Evolutionary conservation across 2,888 invertebrate genomes (phyloP), one percentile per base, ranked within the genome.

Genomic region (Andrena trimmerana): DNA sequence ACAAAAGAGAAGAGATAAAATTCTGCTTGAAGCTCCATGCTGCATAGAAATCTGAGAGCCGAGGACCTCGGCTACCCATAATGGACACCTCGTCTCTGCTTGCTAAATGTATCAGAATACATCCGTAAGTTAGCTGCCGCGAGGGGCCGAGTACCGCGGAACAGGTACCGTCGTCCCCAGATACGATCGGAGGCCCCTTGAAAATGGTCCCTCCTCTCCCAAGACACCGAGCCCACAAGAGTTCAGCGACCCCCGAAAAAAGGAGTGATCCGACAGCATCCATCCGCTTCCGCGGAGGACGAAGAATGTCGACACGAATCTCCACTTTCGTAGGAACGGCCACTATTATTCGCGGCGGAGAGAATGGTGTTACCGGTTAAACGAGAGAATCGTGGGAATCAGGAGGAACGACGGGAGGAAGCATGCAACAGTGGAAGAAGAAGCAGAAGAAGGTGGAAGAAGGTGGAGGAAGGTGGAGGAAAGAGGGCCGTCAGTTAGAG

Each of bases 361-460:
- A 72, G 82, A 82, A 78, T 27, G 81, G 76, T 76, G 85, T 70
- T 76, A 73, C 65, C 79, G 69, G 68, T 72, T 74, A 69, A 86
- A 86, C 66, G 72, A 70, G 85, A 83, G 85, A 78, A 73, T 81
- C 88, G 88, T 88, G 88, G 83, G 88, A 88, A 88, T 42, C 33
- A 29, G 57, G 57, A 27, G 71, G 42, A 29, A 57, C 29, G 52
- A 3, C 50, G 65, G 48, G 48, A 48, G 27, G 62, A 68, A 54
- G 42, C 42, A 4, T 7, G 24, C 42, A 8, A 29, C 48, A n/a
- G 29, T 5, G 5, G 68, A 0, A 8, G 42, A 57, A 24, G 6
- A 48, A 16, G 57, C 50, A 10, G 52, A 67, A 20, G 29, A 52
- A n/a, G 68, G 63, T 5, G 36, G 59, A 67, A 20, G 29, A 52